Conservation (phyloP, 2,797 vertebrate genomes). For the Salmo trutta region DNA sequence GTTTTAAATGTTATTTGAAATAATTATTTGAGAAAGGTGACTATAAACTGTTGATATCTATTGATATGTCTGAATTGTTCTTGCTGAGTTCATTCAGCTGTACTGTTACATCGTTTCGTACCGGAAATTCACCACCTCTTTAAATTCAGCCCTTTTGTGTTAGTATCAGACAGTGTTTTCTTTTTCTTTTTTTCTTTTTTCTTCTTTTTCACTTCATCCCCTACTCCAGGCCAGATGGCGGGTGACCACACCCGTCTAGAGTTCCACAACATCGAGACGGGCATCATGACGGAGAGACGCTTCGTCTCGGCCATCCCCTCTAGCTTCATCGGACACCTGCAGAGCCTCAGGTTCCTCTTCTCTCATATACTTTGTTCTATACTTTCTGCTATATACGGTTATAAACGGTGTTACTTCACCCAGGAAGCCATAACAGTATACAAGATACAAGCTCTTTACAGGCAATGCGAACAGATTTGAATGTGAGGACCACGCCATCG, state of each 20-base stretch:
- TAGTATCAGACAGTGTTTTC: conserved; percentile 73
- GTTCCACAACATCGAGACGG: conserved; percentile 98
- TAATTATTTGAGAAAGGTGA: conserved; percentile 20
- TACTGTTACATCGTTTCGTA: conserved; percentile 42
- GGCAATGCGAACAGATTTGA: neutral
- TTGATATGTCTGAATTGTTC: neutral
- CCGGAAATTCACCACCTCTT: conserved; percentile 41
- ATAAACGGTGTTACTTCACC: neutral
- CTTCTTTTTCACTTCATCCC: conserved; percentile 31
- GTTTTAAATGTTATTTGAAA: neutral
- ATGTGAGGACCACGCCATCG: neutral
- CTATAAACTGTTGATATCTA: conserved; percentile 8
- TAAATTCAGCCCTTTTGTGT: conserved; percentile 74
- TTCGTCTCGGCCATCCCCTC: conserved; percentile 94
- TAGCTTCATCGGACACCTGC: conserved; percentile 97
- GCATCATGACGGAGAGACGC: conserved; percentile 95
- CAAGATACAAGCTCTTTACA: neutral
- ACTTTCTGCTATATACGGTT: neutral
- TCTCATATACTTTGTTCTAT: neutral
- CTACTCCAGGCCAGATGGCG: conserved; percentile 92
- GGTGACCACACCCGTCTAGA: conserved; percentile 98
- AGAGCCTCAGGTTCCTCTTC: conserved; percentile 87
- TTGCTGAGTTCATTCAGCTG: neutral
- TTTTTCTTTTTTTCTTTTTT: conserved; percentile 66
- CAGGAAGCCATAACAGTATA: neutral